Evolutionary conservation across 2,113 vertebrate genomes (phyloP), one percentile per base, ranked within the genome.

Genomic region (Porphyrio hochstetteri): DNA sequence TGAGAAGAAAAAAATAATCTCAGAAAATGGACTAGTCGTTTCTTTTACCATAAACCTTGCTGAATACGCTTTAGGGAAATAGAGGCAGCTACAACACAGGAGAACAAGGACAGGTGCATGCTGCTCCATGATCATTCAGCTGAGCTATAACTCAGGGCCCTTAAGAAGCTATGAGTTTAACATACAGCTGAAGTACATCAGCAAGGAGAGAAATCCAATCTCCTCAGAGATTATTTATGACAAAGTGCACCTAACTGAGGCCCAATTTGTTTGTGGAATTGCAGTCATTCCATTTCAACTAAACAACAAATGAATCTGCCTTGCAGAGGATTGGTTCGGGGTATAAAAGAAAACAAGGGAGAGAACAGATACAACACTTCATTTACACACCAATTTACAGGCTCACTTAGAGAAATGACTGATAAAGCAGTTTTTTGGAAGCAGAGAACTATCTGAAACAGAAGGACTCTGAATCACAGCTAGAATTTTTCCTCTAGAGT

Each of bases 211-310:
- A 97, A 97, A 97, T 93, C 95, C 96, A 96, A 95, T 97, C 96
- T 97, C 93, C 93, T 95, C 88, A 78, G 77, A 77, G 93, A 97
- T 98, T 97, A 98, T 98, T 98, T 98, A 98, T 96, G 97, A 97
- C 96, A 97, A 97, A 97, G 86, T 69, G 72, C 84, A 95, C 81
- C 92, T 96, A 97, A 97, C 89, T 64, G 88, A 97, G 82, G 95
- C 81, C 93, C 92, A 98, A 98, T 98, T 98, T 98, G 97, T 98
- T 98, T 97, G 93, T 93, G 92, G 96, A 97, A 98, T 95, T 97
- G 94, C 93, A 97, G 95, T 92, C 91, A 91, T 97, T 98, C 90
- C 70, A 93, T 96, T 96, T 97, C 97, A 96, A 93, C 97, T 95
- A 96, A 97, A 98, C 95, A 98, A 97, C 95, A 97, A 98, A 97